Base-by-base conservation (phyloP, 2,888 invertebrate genomes). In the Harmothoe impar region DNA sequence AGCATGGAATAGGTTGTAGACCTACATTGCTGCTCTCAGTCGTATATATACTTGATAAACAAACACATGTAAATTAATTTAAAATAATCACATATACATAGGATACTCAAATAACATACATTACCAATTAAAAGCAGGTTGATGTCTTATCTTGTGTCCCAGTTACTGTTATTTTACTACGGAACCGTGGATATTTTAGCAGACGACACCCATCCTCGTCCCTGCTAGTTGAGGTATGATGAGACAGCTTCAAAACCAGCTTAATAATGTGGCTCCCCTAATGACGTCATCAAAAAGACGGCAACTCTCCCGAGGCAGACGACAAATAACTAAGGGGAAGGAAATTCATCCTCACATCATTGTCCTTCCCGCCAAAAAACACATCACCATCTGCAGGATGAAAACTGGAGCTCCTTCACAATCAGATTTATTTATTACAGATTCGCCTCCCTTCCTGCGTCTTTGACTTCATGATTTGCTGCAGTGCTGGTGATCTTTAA, bases 341-440 rank as follows among this genome's bases (percentile, higher is more conserved):
- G 62, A n/a, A n/a, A 62, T 12, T 62, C 62, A 62, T 62, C 62
- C 62, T 62, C 62, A 62, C 62, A 62, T 62, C 62, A 62, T n/a
- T 62, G 62, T 62, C 62, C 10, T 62, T 62, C 62, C 62, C 62
- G 62, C 62, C 62, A 62, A 20, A 62, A 62, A 62, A 62, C 7
- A 62, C 23, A 62, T 62, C 62, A 20, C 62, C 62, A 62, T 62
- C 62, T 62, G 23, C 62, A 62, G 20, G 62, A 62, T 62, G 62
- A 62, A 52, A 52, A 17, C 54, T 52, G 54, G n/a, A 62, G 12
- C 62, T n/a, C 62, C 62, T 62, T 62, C n/a, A 62, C 62, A 62
- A 62, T 62, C 62, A n/a, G 20, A n/a, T 62, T 62, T 62, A 5
- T 62, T 62, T 62, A 20, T 62, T n/a, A 62, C 62, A 62, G 62